Conservation (phyloP, 2,113 vertebrate species). For the Bufo bufo region DNA sequence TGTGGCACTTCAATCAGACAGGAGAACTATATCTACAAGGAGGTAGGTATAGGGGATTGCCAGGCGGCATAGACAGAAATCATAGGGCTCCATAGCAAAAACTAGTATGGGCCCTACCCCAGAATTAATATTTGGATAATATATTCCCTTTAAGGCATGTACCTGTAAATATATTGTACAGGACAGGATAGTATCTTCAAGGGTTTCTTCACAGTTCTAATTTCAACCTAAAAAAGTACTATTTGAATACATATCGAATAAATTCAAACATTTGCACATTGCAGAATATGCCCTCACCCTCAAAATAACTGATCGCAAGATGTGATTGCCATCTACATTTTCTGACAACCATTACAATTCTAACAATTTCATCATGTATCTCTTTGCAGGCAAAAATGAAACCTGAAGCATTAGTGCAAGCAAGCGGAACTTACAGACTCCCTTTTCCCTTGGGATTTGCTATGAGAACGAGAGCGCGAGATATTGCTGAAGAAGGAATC, state of each 20-base stretch:
- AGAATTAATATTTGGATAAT: no score
- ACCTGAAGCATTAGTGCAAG: background rate
- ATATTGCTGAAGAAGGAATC: slow-evolving; percentile 95
- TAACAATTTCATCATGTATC: background rate
- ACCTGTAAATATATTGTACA: no score
- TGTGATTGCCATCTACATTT: background rate
- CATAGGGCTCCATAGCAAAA: no score
- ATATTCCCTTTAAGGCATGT: no score
- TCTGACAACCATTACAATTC: background rate
- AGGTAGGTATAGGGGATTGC: background rate
- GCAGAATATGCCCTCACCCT: background rate
- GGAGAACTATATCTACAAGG: no score
- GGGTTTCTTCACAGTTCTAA: no score
- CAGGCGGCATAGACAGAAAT: background rate
- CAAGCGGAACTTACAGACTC: slow-evolving; percentile 80
- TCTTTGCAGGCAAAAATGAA: slow-evolving; percentile 10
- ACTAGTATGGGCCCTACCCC: no score
- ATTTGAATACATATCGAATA: background rate
- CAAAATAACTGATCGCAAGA: background rate
- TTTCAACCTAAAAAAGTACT: background rate
- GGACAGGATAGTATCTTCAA: no score
- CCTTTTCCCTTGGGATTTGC: slow-evolving; percentile 90
- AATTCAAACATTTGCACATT: background rate
- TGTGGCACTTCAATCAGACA: no score
- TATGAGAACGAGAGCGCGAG: slow-evolving; percentile 95